Percentiles rank a stretch among this genome's conserved stretches.
Evolutionary conservation across 2,797 vertebrate genomes (phyloP).

Genomic region (Glyptemys insculpta): DNA sequence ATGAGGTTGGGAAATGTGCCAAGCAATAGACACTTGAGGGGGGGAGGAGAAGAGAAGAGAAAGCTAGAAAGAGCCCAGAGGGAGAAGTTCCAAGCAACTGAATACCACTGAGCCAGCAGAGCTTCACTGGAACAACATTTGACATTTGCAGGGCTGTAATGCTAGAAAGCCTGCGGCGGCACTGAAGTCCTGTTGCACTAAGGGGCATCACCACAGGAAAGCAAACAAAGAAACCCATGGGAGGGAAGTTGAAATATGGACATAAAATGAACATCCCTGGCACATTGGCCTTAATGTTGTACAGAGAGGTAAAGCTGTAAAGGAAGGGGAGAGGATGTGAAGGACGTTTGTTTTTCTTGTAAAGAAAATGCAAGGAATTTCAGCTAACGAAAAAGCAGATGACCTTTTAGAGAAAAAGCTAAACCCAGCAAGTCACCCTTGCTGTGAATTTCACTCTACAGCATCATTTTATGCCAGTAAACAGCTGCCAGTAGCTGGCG

Average conservation of each 20-base stretch:
- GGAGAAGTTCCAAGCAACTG: conserved; percentile 29
- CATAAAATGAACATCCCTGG: not conserved
- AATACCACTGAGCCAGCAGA: conserved; percentile 38
- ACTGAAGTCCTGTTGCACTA: conserved; percentile 11
- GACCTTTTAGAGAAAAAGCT: not conserved
- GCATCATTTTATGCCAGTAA: not conserved
- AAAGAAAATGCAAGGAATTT: not conserved
- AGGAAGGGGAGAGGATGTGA: not conserved
- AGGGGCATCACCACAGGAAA: conserved; percentile 29
- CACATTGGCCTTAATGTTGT: not conserved
- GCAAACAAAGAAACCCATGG: not conserved
- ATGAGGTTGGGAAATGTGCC: conserved; percentile 41
- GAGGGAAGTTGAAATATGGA: not conserved
- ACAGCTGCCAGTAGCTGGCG: not conserved
- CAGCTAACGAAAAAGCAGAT: not conserved
- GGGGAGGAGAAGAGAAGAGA: conserved; percentile 21
- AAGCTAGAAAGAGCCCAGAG: conserved; percentile 42
- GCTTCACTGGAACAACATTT: conserved; percentile 33
- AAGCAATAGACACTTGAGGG: conserved; percentile 29
- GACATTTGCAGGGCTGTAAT: conserved; percentile 58
- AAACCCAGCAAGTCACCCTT: not conserved
- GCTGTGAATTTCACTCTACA: not conserved
- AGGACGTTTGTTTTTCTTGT: not conserved
- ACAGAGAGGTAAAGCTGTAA: not conserved
- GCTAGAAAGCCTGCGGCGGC: conserved; percentile 27